Evolutionary conservation across 1,140 invertebrate species (phyloP), one percentile per base, ranked within the genome.

Genomic region (Epicauta chinensis): DNA sequence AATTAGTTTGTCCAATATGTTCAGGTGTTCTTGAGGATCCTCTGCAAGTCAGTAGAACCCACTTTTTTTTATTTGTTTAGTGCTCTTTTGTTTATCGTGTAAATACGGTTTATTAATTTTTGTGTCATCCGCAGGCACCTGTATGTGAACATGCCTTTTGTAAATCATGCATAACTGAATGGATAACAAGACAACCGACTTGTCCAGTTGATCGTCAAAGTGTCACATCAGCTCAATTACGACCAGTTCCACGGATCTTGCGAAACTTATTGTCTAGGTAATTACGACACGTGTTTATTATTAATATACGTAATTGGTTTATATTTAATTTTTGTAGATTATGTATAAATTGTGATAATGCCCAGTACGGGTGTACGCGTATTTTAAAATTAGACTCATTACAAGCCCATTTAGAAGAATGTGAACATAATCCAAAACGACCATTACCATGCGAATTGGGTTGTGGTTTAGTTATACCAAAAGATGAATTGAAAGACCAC

Each of bases 71-170:
- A 9, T 9, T 10, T 42, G 2, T 23, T 17, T 42, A 23, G 2
- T 23, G 30, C 2, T 31, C 16, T 16, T 34, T 2, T 14, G 38
- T 48, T 39, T 38, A 16, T 11, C 38, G 4, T 16, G 16, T 6
- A 40, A 40, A 40, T 3, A 13, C n/a, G n/a, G 23, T 23, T 23
- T 23, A 23, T 23, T 23, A 41, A 41, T n/a, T 4, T 43, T n/a
- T n/a, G 15, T 30, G 15, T 53, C 29, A 59, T 61, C n/a, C n/a
- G 16, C 72, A 97, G 92, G 92, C 92, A 51, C 91, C 92, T 32
- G 82, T 85, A 60, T 97, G 93, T 74, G 94, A 97, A 71, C 93
- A 97, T 77, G 92, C 93, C 51, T 97, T 97, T 76, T 97, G 94
- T 74, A 81, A 85, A 63, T 81, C 80, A 12, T 97, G 94, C 71